These are phyloP conservation scores for Dendrolimus kikuchii DNA, from an alignment of 1,140 invertebrate genomes.

Conservation along the genomic window DNA sequence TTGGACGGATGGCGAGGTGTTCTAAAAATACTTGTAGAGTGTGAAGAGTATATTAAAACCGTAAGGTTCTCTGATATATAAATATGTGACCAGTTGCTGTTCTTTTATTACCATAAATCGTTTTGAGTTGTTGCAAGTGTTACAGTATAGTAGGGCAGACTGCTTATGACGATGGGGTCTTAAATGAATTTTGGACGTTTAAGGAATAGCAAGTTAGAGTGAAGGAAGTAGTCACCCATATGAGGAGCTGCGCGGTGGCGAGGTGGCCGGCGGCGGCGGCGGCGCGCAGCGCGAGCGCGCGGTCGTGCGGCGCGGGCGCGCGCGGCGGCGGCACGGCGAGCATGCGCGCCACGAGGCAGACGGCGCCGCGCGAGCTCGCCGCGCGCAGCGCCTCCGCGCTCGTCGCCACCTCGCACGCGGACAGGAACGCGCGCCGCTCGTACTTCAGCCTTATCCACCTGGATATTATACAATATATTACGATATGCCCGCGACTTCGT, in stretches of 20 bases:
- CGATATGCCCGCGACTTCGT: no score
- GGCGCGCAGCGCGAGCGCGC: constrained; percentile 78
- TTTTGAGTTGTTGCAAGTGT: no score
- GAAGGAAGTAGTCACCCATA: constrained; percentile 83
- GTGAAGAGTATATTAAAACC: no score
- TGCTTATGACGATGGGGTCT: no score
- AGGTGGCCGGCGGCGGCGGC: constrained; percentile 92
- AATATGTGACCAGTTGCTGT: no score
- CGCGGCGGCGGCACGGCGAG: constrained; percentile 37
- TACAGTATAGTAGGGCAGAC: no score
- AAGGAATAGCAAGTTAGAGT: not conserved
- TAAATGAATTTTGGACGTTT: no score
- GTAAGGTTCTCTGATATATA: no score
- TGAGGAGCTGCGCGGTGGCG: constrained; percentile 90
- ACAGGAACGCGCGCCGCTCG: constrained; percentile 53
- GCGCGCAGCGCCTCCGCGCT: constrained; percentile 31
- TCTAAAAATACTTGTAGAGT: no score
- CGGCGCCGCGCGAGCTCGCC: constrained; percentile 31
- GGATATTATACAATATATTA: no score
- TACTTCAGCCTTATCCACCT: constrained; percentile 63
- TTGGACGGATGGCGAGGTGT: no score
- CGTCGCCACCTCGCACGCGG: constrained; percentile 11
- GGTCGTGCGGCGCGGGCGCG: constrained; percentile 69
- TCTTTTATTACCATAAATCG: no score
- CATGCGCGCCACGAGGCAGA: constrained; percentile 27